Conservation (phyloP, 2,888 invertebrate genomes). For the Opisthograptis luteolata region DNA sequence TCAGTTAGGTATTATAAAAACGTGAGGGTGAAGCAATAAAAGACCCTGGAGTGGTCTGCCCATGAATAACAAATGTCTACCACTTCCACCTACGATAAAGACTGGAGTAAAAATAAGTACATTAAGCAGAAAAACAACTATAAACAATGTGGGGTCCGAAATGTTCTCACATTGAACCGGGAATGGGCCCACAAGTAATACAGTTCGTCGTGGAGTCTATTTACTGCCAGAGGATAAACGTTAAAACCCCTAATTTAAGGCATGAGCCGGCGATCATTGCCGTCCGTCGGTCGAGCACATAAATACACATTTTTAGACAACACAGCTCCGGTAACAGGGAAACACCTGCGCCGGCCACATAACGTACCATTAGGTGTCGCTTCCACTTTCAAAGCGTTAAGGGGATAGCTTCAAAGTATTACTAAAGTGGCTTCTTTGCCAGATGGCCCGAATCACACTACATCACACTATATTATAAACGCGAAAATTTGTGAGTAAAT, state of each 20-base stretch:
- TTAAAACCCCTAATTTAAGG: slow-evolving; percentile 81
- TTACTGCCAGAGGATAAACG: slow-evolving; percentile 77
- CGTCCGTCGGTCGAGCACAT: slow-evolving; percentile 70
- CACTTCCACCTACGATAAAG: slow-evolving; percentile 32
- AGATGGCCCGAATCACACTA: too few species aligned
- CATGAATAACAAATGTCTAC: slow-evolving; percentile 39
- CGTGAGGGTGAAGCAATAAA: slow-evolving; percentile 35
- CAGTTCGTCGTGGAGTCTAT: slow-evolving; percentile 71
- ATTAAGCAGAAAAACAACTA: slow-evolving; percentile 57
- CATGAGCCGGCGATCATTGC: slow-evolving; percentile 79
- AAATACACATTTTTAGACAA: slow-evolving; percentile 81
- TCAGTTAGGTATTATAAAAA: slow-evolving; percentile 28
- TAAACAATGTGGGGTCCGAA: slow-evolving; percentile 60
- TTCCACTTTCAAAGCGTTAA: slow-evolving; percentile 50
- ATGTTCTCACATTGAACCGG: slow-evolving; percentile 48
- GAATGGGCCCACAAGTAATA: slow-evolving; percentile 64
- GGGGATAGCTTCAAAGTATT: slow-evolving; percentile 39
- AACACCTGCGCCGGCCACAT: slow-evolving; percentile 70
- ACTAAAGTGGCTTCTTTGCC: slow-evolving; percentile 26
- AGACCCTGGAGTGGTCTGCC: slow-evolving; percentile 20
- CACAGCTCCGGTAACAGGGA: slow-evolving; percentile 53
- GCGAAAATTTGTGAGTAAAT: too few species aligned
- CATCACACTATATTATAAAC: too few species aligned
- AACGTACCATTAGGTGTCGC: slow-evolving; percentile 65
- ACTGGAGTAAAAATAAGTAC: slow-evolving; percentile 43